Conservation (phyloP, 2,888 invertebrate genomes). For the Pollenia griseotomentosa region DNA sequence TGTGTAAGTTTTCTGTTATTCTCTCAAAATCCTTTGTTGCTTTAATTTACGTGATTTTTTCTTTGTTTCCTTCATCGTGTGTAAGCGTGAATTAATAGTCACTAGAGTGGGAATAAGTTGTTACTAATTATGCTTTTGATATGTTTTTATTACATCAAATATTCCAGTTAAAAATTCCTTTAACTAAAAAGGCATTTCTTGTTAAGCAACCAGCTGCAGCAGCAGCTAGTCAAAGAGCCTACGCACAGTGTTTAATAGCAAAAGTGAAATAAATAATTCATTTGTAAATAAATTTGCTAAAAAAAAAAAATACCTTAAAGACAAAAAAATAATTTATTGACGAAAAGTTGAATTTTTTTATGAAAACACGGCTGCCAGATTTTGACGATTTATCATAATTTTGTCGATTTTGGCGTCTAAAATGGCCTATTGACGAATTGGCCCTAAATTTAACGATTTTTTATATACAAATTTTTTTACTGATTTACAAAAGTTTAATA, state of each 20-base stretch:
- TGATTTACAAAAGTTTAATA: no score
- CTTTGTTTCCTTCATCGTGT: slow-evolving; percentile 58
- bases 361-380: no score
- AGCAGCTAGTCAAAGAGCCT: slow-evolving; percentile 3
- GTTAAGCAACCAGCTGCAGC: not conserved
- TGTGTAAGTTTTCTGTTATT: slow-evolving; percentile 1
- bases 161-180: slow-evolving; percentile 56
- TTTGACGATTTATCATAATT: no score
- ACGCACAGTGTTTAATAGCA: slow-evolving; percentile 16
- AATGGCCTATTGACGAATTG: no score
- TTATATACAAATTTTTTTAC: no score
- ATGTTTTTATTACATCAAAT: slow-evolving; percentile 60
- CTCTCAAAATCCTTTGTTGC: slow-evolving; percentile 57
- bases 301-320: no score
- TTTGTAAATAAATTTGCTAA: not conserved
- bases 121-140: slow-evolving; percentile 68
- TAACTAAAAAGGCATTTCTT: slow-evolving; percentile 40
- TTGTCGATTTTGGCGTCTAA: no score
- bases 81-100: slow-evolving; percentile 59
- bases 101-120: slow-evolving; percentile 62
- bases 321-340: no score
- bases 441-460: no score
- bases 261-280: not conserved
- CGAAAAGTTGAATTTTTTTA: no score
- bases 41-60: slow-evolving; percentile 65